A percentile compares a stretch with the other conserved stretches of the same genome.
Evolutionary conservation across 2,113 vertebrate genomes (phyloP).

Genomic region (Tragelaphus strepsiceros): DNA sequence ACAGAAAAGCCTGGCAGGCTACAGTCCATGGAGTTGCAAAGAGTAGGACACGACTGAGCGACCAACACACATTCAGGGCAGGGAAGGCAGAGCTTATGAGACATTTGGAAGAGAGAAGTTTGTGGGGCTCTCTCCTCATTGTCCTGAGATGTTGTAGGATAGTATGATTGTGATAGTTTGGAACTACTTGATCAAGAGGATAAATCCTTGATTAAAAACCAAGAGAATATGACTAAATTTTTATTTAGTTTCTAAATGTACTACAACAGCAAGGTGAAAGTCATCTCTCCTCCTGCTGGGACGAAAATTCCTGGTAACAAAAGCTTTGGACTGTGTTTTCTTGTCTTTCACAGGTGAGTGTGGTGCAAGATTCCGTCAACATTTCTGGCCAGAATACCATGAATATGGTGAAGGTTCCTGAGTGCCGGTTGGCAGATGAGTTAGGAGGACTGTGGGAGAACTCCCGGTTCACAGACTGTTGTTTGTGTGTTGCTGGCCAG

Average conservation of each 20-base stretch:
- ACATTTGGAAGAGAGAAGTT: background rate
- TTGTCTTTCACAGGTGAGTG: slow-evolving; percentile 89
- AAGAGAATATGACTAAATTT: background rate
- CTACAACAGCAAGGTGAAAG: background rate
- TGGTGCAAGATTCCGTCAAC: slow-evolving; percentile 98
- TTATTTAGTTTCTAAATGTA: background rate
- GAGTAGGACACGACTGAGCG: background rate
- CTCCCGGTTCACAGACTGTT: slow-evolving; percentile 96
- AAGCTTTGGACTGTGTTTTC: slow-evolving; percentile 30
- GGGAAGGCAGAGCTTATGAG: background rate
- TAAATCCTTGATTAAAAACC: background rate
- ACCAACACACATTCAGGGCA: background rate
- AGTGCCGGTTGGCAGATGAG: slow-evolving; percentile 96
- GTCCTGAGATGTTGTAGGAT: background rate
- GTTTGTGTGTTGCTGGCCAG: slow-evolving; percentile 93
- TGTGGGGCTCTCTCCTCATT: background rate
- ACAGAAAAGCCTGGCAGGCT: background rate
- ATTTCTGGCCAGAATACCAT: slow-evolving; percentile 98
- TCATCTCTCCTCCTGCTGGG: background rate
- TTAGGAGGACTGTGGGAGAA: slow-evolving; percentile 97
- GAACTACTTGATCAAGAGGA: background rate
- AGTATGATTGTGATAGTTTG: background rate
- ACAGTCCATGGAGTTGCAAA: background rate
- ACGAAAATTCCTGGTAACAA: background rate
- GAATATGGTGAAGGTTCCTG: slow-evolving; percentile 96